Conservation (phyloP, 2,888 invertebrate species). For the Abrostola triplasia region DNA sequence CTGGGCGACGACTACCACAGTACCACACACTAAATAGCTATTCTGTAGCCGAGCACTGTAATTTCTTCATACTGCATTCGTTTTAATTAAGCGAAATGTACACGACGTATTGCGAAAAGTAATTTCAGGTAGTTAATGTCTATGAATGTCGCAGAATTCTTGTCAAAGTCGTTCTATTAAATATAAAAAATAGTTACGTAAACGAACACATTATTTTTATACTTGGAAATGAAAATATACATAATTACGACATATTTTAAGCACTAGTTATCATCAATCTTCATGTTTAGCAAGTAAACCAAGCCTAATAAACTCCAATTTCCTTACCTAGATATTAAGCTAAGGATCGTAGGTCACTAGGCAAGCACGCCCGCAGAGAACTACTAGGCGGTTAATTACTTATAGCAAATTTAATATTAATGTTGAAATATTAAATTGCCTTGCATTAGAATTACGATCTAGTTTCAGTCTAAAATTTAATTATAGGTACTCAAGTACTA, state of each 20-base stretch:
- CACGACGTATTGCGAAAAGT: conserved; percentile 22
- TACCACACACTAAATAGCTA: conserved; percentile 4
- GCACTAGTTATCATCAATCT: too few species aligned
- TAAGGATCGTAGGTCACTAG: conserved; percentile 2
- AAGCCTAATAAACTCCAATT: background rate
- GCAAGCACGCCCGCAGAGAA: too few species aligned
- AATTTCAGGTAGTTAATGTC: conserved; percentile 10
- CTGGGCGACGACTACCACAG: conserved; percentile 41
- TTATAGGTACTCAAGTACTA: background rate
- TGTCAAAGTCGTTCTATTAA: background rate
- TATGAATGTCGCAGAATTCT: background rate
- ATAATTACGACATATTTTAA: too few species aligned
- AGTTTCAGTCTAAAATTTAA: background rate
- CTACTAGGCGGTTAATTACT: too few species aligned
- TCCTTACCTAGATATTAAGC: background rate
- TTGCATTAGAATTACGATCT: background rate
- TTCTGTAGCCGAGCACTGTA: conserved; percentile 14
- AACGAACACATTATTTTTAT: too few species aligned
- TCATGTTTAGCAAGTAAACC: too few species aligned
- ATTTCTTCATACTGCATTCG: conserved; percentile 30
- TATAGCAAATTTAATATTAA: too few species aligned
- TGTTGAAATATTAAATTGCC: background rate
- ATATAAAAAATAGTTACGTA: too few species aligned
- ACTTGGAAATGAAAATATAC: too few species aligned
- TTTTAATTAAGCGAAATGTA: conserved; percentile 29